These are phyloP conservation scores for Luscinia megarhynchos DNA, from an alignment of 2,797 vertebrate genomes.

Conservation along the genomic window DNA sequence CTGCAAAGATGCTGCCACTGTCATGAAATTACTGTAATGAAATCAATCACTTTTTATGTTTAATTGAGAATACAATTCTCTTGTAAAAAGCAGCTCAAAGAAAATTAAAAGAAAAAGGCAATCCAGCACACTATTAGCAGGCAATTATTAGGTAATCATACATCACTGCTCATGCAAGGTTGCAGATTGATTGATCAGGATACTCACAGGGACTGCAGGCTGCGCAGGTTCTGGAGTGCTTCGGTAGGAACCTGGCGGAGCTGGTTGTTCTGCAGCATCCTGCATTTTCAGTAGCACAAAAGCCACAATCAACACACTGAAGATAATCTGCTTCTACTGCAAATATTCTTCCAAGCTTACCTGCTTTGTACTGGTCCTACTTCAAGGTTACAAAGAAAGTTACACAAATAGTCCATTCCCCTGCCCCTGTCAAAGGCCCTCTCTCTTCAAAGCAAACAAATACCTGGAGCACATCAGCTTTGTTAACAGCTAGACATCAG, in stretches of 20 bases:
- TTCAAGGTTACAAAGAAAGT: background rate
- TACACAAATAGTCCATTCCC: background rate
- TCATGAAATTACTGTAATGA: background rate
- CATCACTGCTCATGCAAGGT: background rate
- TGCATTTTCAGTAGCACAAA: conserved; percentile 65
- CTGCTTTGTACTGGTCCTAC: background rate
- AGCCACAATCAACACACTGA: conserved; percentile 18
- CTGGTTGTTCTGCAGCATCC: conserved; percentile 96
- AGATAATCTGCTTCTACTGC: background rate
- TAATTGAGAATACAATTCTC: background rate
- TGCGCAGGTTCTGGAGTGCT: conserved; percentile 87
- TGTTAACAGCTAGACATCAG: background rate
- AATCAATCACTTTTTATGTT: conserved; percentile 1
- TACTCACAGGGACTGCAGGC: conserved; percentile 93
- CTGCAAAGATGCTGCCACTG: background rate
- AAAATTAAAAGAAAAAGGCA: background rate
- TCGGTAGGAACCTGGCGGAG: conserved; percentile 86
- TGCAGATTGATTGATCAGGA: background rate
- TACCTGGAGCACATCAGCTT: background rate
- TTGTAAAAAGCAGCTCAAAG: background rate
- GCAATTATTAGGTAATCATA: background rate
- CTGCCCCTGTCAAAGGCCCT: background rate
- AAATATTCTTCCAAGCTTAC: background rate
- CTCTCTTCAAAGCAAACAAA: conserved; percentile 11
- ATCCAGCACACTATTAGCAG: background rate